Evolutionary conservation across 1,140 invertebrate species (phyloP).

Genomic region (Hypsibius dujardini): DNA sequence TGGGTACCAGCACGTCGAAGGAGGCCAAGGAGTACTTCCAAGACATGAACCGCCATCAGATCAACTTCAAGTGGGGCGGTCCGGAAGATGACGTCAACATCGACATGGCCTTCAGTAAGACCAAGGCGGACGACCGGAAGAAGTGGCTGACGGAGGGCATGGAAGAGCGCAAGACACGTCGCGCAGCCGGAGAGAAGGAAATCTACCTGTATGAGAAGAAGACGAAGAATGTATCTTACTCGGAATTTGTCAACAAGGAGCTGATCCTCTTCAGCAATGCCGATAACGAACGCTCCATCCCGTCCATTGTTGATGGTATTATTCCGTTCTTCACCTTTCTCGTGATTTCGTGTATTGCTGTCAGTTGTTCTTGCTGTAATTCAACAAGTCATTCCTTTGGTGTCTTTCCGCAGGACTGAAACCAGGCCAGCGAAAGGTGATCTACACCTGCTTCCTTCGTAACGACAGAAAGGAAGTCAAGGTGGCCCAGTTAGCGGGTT

Average conservation of each 20-base stretch:
- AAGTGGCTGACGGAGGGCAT: conserved; percentile 93
- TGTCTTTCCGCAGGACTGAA: conserved; percentile 46
- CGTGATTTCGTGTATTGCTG: conserved; percentile 1
- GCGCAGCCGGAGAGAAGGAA: conserved; percentile 32
- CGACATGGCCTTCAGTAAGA: conserved; percentile 87
- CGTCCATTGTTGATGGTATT: conserved; percentile 67
- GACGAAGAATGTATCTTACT: conserved; percentile 62
- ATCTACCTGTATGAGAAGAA: conserved; percentile 79
- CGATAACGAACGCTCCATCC: conserved; percentile 91
- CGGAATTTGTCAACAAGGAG: conserved; percentile 94
- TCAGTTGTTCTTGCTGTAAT: conserved; percentile 13
- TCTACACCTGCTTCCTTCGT: conserved; percentile 89
- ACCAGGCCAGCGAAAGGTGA: conserved; percentile 80
- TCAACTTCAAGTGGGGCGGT: conserved; percentile 70
- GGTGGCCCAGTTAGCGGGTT: conserved; percentile 90
- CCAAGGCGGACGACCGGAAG: conserved; percentile 82
- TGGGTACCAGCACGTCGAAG: conserved; percentile 94
- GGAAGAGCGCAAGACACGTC: conserved; percentile 59
- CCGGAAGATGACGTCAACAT: conserved; percentile 77
- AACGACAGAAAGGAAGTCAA: conserved; percentile 93
- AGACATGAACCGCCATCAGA: conserved; percentile 81
- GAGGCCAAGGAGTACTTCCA: conserved; percentile 98
- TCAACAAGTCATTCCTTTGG: conserved; percentile 20
- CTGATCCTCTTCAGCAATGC: conserved; percentile 89
- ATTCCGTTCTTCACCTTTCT: conserved; percentile 15